Evolutionary conservation across 1,140 invertebrate species (phyloP), one percentile per base, ranked within the genome.

Genomic region (Calliphora vicina): DNA sequence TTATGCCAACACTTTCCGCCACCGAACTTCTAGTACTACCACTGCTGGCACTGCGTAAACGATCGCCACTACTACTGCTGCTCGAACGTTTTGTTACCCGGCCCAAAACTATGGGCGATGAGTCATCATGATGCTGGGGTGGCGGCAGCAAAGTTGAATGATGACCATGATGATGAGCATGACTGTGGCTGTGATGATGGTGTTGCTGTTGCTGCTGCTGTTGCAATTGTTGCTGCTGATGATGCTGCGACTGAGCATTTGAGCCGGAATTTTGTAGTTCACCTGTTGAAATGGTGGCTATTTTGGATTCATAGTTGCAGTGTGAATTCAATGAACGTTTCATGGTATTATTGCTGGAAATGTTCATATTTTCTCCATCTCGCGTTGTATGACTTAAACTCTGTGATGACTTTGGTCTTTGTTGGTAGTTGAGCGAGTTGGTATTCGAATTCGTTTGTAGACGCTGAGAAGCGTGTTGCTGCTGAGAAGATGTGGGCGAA

Each of bases 211-310:
- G 25, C 20, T 26, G 20, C 15, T 82, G 29, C 29, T 82, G 29
- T 25, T 27, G 15, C 13, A n/a, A n/a, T n/a, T 67, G 13, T 43
- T 25, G 61, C 0, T n/a, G 73, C 35, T 78, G 78, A 71, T 13
- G 25, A n/a, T 42, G 23, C 45, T 82, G 35, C 29, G 20, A 8
- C 8, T 72, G 9, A 50, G 23, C 1, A 67, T 61, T 26, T 4
- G 74, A 72, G 61, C 8, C 35, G 50, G 73, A 74, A 88, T 86
- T 76, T 17, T 35, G 27, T 5, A 78, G 13, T 84, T 90, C 89
- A 82, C 88, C 89, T 73, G 89, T 89, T 5, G 89, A 90, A 27
- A 90, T 90, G 13, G 89, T 90, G 5, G 89, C 84, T 72, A 90
- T 90, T 81, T 90, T 90, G 1, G 86, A 82, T 29, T 90, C 88